phyloP scores from a whole-genome alignment of 2,113 vertebrate species.

The Gracilinanus agilis region DNA sequence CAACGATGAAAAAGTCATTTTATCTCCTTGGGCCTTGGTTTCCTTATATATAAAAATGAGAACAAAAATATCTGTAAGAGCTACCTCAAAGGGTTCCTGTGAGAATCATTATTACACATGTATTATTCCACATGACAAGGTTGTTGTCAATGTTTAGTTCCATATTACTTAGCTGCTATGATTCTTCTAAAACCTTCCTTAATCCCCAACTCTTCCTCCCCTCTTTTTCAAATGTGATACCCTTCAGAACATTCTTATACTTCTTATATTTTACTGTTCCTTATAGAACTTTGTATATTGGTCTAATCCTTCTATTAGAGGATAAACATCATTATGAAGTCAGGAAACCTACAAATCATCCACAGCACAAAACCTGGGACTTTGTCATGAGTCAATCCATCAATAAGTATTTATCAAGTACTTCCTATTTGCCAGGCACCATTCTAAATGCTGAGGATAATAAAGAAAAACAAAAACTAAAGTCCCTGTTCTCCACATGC shows the following conservation, averaged over 20 bases:
- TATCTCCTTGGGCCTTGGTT: background rate
- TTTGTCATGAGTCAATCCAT: background rate
- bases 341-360: background rate
- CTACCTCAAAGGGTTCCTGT: background rate
- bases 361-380: background rate
- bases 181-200: background rate
- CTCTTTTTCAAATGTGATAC: background rate
- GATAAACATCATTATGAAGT: background rate
- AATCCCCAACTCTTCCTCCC: background rate
- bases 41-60: too few species aligned
- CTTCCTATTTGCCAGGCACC: background rate
- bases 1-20: background rate
- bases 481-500: background rate
- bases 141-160: too few species aligned
- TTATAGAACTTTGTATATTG: background rate
- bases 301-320: background rate
- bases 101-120: background rate
- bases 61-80: background rate
- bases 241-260: background rate
- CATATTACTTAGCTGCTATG: background rate
- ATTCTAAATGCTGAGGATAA: background rate
- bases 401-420: background rate
- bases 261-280: background rate
- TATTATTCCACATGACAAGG: background rate
- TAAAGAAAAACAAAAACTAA: background rate